These are phyloP conservation scores for Myoxocephalus aenaeus DNA, from an alignment of 2,797 vertebrate genomes.

Conservation along the genomic window DNA sequence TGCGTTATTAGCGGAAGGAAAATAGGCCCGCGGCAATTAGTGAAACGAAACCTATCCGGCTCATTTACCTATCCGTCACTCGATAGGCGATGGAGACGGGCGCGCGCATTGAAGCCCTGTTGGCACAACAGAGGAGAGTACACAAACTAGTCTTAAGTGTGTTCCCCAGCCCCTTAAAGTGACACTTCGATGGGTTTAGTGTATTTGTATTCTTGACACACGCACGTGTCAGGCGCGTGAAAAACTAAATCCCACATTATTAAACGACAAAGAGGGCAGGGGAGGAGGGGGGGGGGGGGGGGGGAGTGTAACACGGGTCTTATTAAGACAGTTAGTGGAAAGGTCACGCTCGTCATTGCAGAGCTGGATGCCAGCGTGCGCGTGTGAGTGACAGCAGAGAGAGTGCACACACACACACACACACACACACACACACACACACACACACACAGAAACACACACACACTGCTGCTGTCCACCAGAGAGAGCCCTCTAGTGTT, in stretches of 20 bases:
- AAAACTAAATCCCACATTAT: slow-evolving; percentile 1
- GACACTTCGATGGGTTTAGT: not conserved
- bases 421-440: not conserved
- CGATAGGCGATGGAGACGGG: slow-evolving; percentile 53
- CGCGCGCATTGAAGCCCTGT: not conserved
- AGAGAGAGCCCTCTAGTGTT: slow-evolving; percentile 94
- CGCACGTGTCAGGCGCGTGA: not conserved
- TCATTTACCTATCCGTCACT: slow-evolving; percentile 59
- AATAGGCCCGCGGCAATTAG: slow-evolving; percentile 19
- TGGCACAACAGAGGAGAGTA: slow-evolving; percentile 13
- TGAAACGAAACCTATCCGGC: slow-evolving; percentile 50
- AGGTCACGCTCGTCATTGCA: slow-evolving; percentile 61
- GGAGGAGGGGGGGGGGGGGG: not conserved
- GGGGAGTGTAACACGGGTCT: slow-evolving; percentile 12
- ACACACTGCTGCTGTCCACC: slow-evolving; percentile 43
- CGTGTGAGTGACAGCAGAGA: slow-evolving; percentile 57
- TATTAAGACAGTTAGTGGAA: slow-evolving; percentile 58
- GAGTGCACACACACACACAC: no score
- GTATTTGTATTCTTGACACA: slow-evolving; percentile 26
- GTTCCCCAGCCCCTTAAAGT: not conserved
- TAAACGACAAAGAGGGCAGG: slow-evolving; percentile 17
- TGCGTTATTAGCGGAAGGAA: slow-evolving; percentile 42
- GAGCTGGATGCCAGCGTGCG: slow-evolving; percentile 13
- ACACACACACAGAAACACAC: slow-evolving; percentile 3
- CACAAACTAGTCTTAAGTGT: not conserved